phyloP scores from a whole-genome alignment of 1,140 invertebrate species.

The Neocloeon triangulifer region DNA sequence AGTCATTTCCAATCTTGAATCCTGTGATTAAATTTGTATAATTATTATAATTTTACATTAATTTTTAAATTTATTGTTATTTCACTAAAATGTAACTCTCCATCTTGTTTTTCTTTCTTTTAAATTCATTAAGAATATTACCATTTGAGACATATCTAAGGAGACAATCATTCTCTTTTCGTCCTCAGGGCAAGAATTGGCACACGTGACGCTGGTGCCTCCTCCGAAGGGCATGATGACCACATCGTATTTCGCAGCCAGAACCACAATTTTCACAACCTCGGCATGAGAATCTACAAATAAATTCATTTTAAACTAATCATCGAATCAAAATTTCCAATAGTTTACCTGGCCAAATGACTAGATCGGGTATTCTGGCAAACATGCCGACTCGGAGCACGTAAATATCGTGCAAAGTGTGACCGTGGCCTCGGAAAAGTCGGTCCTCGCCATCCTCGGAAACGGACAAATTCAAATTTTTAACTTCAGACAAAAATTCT shows the following conservation, averaged over 20 bases:
- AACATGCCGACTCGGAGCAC: conserved; percentile 44
- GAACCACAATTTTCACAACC: conserved; percentile 55
- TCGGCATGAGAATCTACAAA: conserved; percentile 43
- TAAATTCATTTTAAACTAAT: too few relatives aligned
- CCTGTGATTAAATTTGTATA: too few relatives aligned
- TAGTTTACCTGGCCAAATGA: conserved; percentile 85
- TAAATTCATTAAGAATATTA: conserved; percentile 13
- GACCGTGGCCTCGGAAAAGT: conserved; percentile 79
- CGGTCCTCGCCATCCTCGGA: conserved; percentile 57
- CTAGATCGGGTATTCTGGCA: conserved; percentile 73
- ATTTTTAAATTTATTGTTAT: conserved; percentile 3
- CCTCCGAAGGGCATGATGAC: conserved; percentile 90
- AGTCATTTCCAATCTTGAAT: too few relatives aligned
- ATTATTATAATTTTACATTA: conserved; percentile 1
- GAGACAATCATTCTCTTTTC: conserved; percentile 71
- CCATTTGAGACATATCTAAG: conserved; percentile 89
- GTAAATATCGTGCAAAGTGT: conserved; percentile 81
- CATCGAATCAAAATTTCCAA: conserved; percentile 1
- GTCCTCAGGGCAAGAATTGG: conserved; percentile 58
- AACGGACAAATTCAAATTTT: conserved; percentile 33
- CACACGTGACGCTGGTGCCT: conserved; percentile 86
- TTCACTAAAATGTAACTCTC: neutral
- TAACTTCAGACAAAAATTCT: conserved; percentile 35
- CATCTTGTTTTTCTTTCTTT: conserved; percentile 1
- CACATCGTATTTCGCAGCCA: conserved; percentile 51